phyloP scores from a whole-genome alignment of 2,888 invertebrate genomes.

The Tanypteryx hageni region DNA sequence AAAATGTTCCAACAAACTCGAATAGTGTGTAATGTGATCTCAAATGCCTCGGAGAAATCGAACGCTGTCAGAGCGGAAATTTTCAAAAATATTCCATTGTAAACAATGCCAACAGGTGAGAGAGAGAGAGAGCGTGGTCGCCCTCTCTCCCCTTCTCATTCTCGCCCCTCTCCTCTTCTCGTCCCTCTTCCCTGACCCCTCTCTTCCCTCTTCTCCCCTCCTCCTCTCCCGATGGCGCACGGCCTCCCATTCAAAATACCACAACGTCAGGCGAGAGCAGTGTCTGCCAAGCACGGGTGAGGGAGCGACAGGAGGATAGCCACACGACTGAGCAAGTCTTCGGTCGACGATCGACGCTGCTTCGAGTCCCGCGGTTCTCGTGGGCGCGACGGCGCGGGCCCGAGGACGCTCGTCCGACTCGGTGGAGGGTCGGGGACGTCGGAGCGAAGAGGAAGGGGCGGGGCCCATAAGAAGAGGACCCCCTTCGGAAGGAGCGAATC shows the following conservation, averaged over 20 bases:
- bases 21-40: not conserved
- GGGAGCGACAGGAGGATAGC: not conserved
- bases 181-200: not conserved
- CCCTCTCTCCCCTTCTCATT: not conserved
- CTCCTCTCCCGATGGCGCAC: not conserved
- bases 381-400: too few species aligned
- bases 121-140: not conserved
- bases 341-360: not conserved
- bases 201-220: not conserved
- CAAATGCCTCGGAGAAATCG: not conserved
- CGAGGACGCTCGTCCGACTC: too few species aligned
- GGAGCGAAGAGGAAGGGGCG: too few species aligned
- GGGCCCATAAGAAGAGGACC: too few species aligned
- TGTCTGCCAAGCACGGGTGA: not conserved
- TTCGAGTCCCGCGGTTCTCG: not conserved
- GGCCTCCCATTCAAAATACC: slow-evolving; percentile 12
- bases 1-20: not conserved
- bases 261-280: not conserved
- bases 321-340: not conserved
- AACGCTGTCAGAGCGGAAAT: not conserved
- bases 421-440: too few species aligned
- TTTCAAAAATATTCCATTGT: slow-evolving; percentile 24
- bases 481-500: too few species aligned
- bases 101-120: not conserved
- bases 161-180: not conserved